phyloP scores from a whole-genome alignment of 2,113 vertebrate genomes.

The Aspidoscelis tigris region DNA sequence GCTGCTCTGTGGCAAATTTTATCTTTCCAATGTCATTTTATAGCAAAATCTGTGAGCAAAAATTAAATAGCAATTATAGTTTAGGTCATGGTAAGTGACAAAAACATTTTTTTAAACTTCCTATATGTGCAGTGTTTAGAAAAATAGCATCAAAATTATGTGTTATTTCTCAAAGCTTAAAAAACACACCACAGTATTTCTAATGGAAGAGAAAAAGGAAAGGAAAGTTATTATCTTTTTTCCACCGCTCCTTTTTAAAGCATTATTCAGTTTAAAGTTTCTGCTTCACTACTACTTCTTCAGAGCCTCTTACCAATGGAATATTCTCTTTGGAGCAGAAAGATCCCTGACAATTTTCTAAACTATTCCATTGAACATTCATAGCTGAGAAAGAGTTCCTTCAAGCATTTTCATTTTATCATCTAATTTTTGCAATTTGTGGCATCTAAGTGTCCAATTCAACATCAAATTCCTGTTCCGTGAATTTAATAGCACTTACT shows the following conservation, averaged over 20 bases:
- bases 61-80: background rate
- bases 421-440: slow-evolving; percentile 50
- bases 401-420: slow-evolving; percentile 63
- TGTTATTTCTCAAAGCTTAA: background rate
- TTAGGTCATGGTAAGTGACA: background rate
- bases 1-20: no score
- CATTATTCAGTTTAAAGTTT: slow-evolving; percentile 19
- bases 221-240: background rate
- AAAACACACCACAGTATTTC: accelerated
- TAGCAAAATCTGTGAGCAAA: no score
- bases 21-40: no score
- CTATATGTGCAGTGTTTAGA: background rate
- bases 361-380: slow-evolving; percentile 35
- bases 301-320: slow-evolving; percentile 45
- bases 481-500: slow-evolving; percentile 67
- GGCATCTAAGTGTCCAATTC: slow-evolving; percentile 61
- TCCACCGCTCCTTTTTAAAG: accelerated
- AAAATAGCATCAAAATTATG: background rate
- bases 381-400: slow-evolving; percentile 46
- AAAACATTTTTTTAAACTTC: no score
- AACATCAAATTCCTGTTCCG: slow-evolving; percentile 64
- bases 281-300: slow-evolving; percentile 20
- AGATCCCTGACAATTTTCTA: slow-evolving; percentile 43
- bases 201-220: slow-evolving; percentile 11
- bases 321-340: slow-evolving; percentile 52